These are phyloP conservation scores for Nesidiocoris tenuis DNA, from an alignment of 2,888 invertebrate genomes.

Conservation along the genomic window DNA sequence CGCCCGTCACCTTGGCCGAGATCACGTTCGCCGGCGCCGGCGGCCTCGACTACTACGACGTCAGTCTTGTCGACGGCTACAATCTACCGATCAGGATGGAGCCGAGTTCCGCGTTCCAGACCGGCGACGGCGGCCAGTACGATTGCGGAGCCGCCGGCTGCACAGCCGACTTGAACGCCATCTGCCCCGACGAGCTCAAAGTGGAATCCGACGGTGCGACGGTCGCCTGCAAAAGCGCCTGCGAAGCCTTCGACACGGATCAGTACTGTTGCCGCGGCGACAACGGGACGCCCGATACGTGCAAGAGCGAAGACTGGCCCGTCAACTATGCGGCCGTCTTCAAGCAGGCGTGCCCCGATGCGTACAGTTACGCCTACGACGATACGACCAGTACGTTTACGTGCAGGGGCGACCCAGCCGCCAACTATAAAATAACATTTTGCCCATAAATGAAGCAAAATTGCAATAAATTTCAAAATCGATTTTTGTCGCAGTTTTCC, in stretches of 20 bases:
- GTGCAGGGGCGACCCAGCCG: slow-evolving; percentile 52
- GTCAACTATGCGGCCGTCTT: slow-evolving; percentile 56
- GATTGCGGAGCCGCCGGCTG: slow-evolving; percentile 53
- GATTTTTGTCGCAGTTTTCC: too few relatives aligned
- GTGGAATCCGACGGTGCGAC: slow-evolving; percentile 50
- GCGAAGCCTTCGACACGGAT: slow-evolving; percentile 56
- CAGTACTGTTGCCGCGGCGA: slow-evolving; percentile 58
- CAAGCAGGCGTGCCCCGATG: slow-evolving; percentile 58
- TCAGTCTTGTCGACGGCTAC: slow-evolving; percentile 59
- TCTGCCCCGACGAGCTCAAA: slow-evolving; percentile 55
- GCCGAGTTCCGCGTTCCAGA: slow-evolving; percentile 27
- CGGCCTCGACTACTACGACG: slow-evolving; percentile 57
- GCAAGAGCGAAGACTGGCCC: slow-evolving; percentile 54
- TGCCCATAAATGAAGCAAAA: slow-evolving; percentile 32
- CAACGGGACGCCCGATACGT: slow-evolving; percentile 55
- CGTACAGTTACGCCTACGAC: slow-evolving; percentile 61
- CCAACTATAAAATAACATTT: slow-evolving; percentile 21
- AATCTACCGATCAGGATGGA: slow-evolving; percentile 53
- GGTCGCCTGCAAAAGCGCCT: slow-evolving; percentile 58
- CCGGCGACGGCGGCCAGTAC: slow-evolving; percentile 53
- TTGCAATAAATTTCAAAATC: too few relatives aligned
- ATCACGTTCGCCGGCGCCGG: slow-evolving; percentile 55
- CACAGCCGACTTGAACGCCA: slow-evolving; percentile 52
- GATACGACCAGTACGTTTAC: slow-evolving; percentile 53
- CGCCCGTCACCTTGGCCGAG: slow-evolving; percentile 56